These are phyloP conservation scores for Clarias batrachus DNA, from an alignment of 2,113 vertebrate species.

Conservation along the genomic window DNA sequence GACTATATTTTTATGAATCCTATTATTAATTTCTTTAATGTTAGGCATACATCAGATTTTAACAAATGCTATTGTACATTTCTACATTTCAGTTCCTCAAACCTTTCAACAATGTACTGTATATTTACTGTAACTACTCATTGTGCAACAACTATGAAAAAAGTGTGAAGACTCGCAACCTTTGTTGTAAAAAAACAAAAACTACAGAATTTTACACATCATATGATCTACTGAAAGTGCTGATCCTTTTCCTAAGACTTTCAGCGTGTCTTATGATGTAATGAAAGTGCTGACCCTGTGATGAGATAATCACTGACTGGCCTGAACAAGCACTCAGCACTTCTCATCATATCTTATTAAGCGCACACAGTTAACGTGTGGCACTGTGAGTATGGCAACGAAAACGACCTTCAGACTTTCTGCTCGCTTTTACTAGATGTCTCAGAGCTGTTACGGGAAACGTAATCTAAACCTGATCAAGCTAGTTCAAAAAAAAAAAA, in stretches of 20 bases:
- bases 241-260: neutral
- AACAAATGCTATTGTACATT: neutral
- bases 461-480: too few species aligned
- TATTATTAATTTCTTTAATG: neutral
- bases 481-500: too few species aligned
- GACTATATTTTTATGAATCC: neutral
- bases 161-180: neutral
- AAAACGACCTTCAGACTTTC: neutral
- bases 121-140: neutral
- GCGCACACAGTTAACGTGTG: neutral
- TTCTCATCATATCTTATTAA: conserved; percentile 33
- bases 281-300: conserved; percentile 13
- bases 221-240: conserved; percentile 10
- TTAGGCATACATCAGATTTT: neutral
- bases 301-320: neutral
- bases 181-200: neutral
- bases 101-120: neutral
- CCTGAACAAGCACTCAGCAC: neutral
- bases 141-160: neutral
- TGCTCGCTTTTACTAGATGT: neutral
- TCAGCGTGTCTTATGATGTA: conserved; percentile 10
- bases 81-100: neutral
- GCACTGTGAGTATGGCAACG: too few species aligned
- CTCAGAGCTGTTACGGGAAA: neutral
- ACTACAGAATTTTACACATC: too few species aligned